These are phyloP conservation scores for Plotosus lineatus DNA, from an alignment of 2,113 vertebrate species.

Conservation along the genomic window DNA sequence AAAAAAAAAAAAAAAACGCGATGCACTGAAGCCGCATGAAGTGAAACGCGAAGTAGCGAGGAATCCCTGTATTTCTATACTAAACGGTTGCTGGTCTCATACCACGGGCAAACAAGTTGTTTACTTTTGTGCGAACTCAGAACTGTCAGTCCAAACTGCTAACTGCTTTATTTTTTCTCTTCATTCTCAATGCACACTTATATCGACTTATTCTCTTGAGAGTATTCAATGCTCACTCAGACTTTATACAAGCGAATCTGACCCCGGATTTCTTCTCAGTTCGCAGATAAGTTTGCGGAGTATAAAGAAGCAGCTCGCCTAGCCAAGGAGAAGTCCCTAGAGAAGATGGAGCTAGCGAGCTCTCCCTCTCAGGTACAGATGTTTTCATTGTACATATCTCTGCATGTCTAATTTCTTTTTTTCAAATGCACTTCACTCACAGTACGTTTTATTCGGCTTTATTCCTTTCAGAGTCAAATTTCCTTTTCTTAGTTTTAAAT, in stretches of 20 bases:
- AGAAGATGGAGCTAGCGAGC: conserved; percentile 96
- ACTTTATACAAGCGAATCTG: not conserved
- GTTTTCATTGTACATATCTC: not conserved
- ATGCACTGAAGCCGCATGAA: no score
- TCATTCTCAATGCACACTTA: not conserved
- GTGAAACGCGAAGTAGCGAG: no score
- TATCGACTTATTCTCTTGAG: not conserved
- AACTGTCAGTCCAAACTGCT: no score
- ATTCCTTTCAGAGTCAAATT: not conserved
- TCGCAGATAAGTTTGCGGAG: conserved; percentile 98
- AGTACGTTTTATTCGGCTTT: not conserved
- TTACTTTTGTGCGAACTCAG: no score
- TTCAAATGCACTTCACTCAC: not conserved
- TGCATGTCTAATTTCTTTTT: not conserved
- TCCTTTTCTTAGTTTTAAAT: conserved; percentile 1
- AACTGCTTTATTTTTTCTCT: not conserved
- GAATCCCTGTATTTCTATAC: no score
- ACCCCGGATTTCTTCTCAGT: conserved; percentile 69
- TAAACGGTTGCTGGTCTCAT: no score
- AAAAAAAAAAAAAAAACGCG: no score
- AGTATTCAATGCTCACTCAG: not conserved
- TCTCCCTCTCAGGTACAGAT: conserved; percentile 90
- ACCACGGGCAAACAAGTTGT: no score
- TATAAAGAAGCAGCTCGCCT: conserved; percentile 97
- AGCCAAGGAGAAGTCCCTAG: conserved; percentile 96